Percentiles rank a stretch among this genome's conserved stretches.
Evolutionary conservation across 2,113 vertebrate species (phyloP).

Genomic region (Petrocephalus zakoni): DNA sequence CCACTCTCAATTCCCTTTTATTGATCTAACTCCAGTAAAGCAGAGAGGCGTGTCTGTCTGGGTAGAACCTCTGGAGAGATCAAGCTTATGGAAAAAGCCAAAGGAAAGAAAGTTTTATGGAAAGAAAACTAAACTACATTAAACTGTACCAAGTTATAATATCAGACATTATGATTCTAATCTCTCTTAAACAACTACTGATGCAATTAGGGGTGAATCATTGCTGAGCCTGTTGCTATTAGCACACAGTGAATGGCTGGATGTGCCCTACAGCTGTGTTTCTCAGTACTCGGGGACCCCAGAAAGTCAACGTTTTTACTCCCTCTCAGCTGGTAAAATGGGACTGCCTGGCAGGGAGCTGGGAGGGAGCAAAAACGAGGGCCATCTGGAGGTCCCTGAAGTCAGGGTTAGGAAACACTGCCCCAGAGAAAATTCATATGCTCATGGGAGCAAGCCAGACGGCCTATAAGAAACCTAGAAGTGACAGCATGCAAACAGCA

Average conservation of each 20-base stretch:
- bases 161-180: neutral
- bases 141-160: neutral
- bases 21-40: neutral
- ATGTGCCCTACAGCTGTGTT: neutral
- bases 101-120: neutral
- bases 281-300: neutral
- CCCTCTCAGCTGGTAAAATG: too few relatives aligned
- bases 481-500: too few relatives aligned
- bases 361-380: too few relatives aligned
- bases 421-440: too few relatives aligned
- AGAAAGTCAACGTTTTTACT: too few relatives aligned
- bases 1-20: neutral
- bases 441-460: too few relatives aligned
- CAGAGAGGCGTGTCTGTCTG: neutral
- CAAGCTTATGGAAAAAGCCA: neutral
- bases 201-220: neutral
- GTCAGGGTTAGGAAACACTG: too few relatives aligned
- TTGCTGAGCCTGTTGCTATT: neutral
- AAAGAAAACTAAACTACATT: neutral
- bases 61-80: neutral
- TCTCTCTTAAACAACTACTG: neutral
- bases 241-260: neutral
- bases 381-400: too few relatives aligned
- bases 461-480: too few relatives aligned
- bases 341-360: too few relatives aligned